Evolutionary conservation across 2,113 vertebrate species (phyloP), one percentile per base, ranked within the genome.

Genomic region (Hemibagrus wyckioides): DNA sequence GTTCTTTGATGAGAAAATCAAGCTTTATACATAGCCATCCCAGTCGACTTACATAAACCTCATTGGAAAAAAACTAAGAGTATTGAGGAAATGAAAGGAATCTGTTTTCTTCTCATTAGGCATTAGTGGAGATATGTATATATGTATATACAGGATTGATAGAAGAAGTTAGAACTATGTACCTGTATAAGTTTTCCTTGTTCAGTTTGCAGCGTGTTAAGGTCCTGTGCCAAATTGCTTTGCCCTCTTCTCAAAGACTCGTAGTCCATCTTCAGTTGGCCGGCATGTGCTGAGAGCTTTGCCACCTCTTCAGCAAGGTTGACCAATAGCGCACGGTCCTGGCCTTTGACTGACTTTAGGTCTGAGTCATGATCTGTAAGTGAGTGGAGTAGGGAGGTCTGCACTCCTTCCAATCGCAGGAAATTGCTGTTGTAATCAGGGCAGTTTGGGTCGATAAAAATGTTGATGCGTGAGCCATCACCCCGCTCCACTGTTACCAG

Each of bases 381-480:
- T 0, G 96, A 95, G 9, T 93, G 96, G 75, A 99, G 96, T 92
- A 99, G 93, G 0, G 97, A 97, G 0, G 94, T 96, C 94, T 99
- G 98, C 89, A 97, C 95, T 0, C 96, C 97, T 90, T 99, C 98
- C 93, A 99, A 89, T 19, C 96, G 97, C 76, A 97, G 89, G 30
- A 99, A 95, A 92, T 97, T 93, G 44, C 95, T 95, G 0, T 95
- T 93, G 0, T 96, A 95, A 79, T 97, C 97, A 0, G 97, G 98
- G 92, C 98, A 99, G 93, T 99, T 98, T n/a, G 98, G 98, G 92
- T 99, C 98, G 0, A 99, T 97, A 94, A 98, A 97, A 94, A 99
- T 98, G 94, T 97, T 99, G 94, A 99, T 97, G 87, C 94, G 97
- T 0, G 98, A 98, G 91, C 97, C 96, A 83, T 99, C 98, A 0